Conservation (phyloP, 1,140 invertebrate genomes). For the Palaemon carinicauda region DNA sequence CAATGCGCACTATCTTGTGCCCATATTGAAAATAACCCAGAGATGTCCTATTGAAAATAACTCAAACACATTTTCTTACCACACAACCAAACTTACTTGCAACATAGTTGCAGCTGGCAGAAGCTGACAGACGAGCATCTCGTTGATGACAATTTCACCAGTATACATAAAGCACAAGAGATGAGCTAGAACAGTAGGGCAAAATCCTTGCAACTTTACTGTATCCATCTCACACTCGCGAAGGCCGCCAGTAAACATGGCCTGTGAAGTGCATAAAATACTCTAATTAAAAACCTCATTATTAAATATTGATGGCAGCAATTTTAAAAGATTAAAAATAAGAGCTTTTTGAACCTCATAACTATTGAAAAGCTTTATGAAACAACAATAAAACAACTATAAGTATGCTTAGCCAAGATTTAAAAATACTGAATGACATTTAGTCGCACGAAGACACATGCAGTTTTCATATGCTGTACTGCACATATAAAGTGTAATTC, state of each 20-base stretch:
- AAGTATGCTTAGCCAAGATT: too few relatives aligned
- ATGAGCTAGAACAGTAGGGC: slow-evolving; percentile 82
- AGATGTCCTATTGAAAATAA: neutral
- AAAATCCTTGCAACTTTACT: slow-evolving; percentile 86
- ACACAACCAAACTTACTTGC: slow-evolving; percentile 72
- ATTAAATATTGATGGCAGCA: too few relatives aligned
- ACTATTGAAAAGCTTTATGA: too few relatives aligned
- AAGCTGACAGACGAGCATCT: slow-evolving; percentile 87
- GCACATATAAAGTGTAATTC: too few relatives aligned
- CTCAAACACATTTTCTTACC: neutral
- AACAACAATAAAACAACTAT: too few relatives aligned
- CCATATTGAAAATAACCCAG: neutral
- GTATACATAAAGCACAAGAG: slow-evolving; percentile 92
- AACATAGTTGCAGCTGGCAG: slow-evolving; percentile 93
- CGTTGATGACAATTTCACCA: slow-evolving; percentile 85
- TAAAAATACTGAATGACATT: neutral
- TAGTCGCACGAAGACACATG: neutral
- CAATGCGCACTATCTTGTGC: too few relatives aligned
- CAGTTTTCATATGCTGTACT: too few relatives aligned
- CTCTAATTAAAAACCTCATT: slow-evolving; percentile 45
- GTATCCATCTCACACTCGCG: slow-evolving; percentile 86
- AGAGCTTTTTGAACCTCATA: too few relatives aligned
- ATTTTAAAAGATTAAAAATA: neutral
- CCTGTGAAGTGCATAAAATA: slow-evolving; percentile 69
- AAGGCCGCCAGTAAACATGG: slow-evolving; percentile 90